phyloP scores from a whole-genome alignment of 2,797 vertebrate species.

The Tachyglossus aculeatus region DNA sequence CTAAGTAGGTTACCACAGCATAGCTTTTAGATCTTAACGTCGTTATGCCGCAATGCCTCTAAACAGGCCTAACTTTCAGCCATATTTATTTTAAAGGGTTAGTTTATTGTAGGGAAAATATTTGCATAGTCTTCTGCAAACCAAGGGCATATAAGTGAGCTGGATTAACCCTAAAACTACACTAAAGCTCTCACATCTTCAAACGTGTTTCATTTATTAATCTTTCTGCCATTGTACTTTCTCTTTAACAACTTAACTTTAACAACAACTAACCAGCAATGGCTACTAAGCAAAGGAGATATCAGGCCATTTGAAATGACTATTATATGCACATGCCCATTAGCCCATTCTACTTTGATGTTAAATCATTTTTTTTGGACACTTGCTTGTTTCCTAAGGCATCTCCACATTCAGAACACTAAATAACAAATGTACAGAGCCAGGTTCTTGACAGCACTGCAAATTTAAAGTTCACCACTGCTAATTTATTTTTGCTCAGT shows the following conservation, averaged over 20 bases:
- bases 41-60: not conserved
- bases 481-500: not conserved
- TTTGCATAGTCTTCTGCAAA: constrained; percentile 25
- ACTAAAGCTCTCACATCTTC: constrained; percentile 5
- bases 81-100: constrained; percentile 46
- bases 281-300: constrained; percentile 42
- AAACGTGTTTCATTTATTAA: not conserved
- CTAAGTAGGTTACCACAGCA: too few relatives aligned
- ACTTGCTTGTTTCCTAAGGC: not conserved
- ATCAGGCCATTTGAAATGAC: constrained; percentile 24
- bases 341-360: constrained; percentile 20
- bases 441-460: not conserved
- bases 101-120: constrained; percentile 20
- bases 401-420: not conserved
- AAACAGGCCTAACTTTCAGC: constrained; percentile 1
- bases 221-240: not conserved
- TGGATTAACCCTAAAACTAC: constrained; percentile 6
- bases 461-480: not conserved
- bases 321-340: constrained; percentile 5
- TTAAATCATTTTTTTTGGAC: constrained; percentile 24
- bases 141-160: not conserved
- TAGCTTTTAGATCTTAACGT: constrained; percentile 1
- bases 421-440: not conserved
- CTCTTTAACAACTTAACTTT: constrained; percentile 29
- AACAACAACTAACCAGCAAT: constrained; percentile 31